Evolutionary conservation across 2,888 invertebrate genomes (phyloP), one percentile per base, ranked within the genome.

Genomic region (Hyppa rectilinea): DNA sequence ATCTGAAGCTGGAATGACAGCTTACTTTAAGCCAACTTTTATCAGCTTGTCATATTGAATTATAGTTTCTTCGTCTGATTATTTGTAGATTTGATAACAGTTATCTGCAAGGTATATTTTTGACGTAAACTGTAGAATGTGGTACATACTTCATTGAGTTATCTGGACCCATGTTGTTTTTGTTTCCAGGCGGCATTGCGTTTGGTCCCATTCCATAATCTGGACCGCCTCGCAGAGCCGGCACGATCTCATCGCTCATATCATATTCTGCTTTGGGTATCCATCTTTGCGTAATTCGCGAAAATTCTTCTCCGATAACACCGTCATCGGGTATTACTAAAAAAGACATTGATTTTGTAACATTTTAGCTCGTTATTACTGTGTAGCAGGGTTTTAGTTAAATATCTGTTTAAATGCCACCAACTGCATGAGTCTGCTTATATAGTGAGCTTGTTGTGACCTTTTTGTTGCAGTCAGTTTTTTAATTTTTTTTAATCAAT

Each of bases 291-390:
- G 67, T 40, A 20, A 14, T 14, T 20, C 9, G 36, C 6, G 38
- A 9, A 26, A 17, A 34, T 26, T 3, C 17, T 34, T 34, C 9
- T 2, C 4, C 40, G 4, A 23, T 43, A 12, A 36, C 69, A 36
- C 36, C n/a, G 1, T 5, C 29, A 68, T 29, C 12, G n/a, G 36
- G 5, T 36, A 68, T 12, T 9, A 43, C 68, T 68, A 69, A 20
- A 68, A 68, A 49, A 50, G n/a, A 38, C 1, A 14, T 23, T 29
- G 17, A 12, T 40, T n/a, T 0, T 34, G 12, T 60, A 26, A 20
- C 31, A 23, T 34, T 23, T 34, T n/a, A 20, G 14, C n/a, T 38
- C 5, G 6, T 38, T n/a, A n/a, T n/a, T n/a, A n/a, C n/a, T n/a
- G n/a, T n/a, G 26, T 4, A 7, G 26, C 23, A 49, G 23, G 7